Conservation (phyloP, 2,113 vertebrate species). For the Mormyrus iriodes region DNA sequence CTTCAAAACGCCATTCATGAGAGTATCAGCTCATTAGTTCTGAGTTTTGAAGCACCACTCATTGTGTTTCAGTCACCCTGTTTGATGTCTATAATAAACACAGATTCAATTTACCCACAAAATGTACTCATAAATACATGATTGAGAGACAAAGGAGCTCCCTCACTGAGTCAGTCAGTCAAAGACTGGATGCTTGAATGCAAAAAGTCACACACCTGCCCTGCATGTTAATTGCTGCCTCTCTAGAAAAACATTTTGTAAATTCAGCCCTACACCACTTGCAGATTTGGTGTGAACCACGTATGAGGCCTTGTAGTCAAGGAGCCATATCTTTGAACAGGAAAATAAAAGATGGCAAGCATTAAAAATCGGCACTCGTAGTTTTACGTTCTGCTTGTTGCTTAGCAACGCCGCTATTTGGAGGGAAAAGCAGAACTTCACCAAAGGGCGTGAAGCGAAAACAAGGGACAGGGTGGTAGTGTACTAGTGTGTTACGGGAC, state of each 20-base stretch:
- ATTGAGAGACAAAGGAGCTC: not conserved
- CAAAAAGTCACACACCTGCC: not conserved
- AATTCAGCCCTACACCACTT: not conserved
- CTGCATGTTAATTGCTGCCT: not conserved
- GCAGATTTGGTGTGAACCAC: not conserved
- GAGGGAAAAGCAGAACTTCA: not conserved
- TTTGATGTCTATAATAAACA: not conserved
- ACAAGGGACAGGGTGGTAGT: not conserved
- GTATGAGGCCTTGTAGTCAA: not conserved
- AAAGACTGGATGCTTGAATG: not conserved
- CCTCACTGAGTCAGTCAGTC: not conserved
- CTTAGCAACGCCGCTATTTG: not conserved
- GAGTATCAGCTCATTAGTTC: not conserved
- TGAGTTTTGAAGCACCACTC: not conserved
- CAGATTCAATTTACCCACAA: not conserved
- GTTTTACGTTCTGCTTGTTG: not conserved
- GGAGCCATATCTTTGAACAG: not conserved
- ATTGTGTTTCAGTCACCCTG: not conserved
- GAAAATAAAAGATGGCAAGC: not conserved
- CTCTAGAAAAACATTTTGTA: not conserved
- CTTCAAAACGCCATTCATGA: not conserved
- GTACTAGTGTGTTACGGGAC: conserved; percentile 39
- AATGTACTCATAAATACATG: not conserved
- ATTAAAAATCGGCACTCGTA: not conserved
- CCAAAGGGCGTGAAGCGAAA: not conserved